phyloP scores from a whole-genome alignment of 2,113 vertebrate genomes.

The Eonycteris spelaea region DNA sequence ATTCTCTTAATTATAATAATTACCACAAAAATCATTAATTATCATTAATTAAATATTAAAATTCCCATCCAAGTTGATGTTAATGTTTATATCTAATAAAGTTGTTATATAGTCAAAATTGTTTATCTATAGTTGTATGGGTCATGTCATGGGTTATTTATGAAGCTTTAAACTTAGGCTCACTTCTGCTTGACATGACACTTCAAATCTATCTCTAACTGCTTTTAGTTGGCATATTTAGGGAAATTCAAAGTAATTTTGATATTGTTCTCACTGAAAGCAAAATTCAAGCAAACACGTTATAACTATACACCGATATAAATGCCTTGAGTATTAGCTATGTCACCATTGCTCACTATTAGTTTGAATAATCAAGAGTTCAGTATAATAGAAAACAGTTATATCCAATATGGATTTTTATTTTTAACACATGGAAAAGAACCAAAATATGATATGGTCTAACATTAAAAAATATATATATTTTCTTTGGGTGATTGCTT shows the following conservation, averaged over 20 bases:
- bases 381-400: background rate
- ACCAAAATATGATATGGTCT: background rate
- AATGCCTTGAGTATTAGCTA: background rate
- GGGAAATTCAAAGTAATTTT: slow-evolving; percentile 24
- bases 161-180: background rate
- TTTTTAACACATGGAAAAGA: background rate
- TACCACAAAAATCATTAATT: background rate
- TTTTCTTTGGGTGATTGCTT: background rate
- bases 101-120: background rate
- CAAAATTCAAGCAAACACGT: slow-evolving; percentile 2
- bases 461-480: background rate
- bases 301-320: background rate
- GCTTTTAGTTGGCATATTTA: background rate
- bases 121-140: background rate
- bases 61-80: background rate
- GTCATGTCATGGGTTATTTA: background rate
- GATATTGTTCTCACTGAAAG: background rate
- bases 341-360: background rate
- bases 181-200: background rate
- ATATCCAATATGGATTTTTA: background rate
- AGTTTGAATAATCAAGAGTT: background rate
- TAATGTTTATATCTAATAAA: background rate
- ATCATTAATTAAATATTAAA: background rate
- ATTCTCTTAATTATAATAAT: background rate
- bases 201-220: background rate